Evolutionary conservation across 2,888 invertebrate species (phyloP).

Genomic region (Cordilura impudica): DNA sequence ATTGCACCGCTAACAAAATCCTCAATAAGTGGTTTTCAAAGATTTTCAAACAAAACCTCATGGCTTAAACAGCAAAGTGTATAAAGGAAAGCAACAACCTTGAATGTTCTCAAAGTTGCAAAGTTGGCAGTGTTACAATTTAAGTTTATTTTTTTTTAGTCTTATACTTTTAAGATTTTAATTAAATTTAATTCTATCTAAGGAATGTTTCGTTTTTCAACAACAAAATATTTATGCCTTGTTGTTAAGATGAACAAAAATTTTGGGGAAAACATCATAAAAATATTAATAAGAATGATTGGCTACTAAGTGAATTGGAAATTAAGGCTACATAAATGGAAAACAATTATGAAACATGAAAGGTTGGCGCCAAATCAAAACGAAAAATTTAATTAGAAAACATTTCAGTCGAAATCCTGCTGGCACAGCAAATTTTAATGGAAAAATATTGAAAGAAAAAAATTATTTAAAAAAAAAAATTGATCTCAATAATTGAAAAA

Average conservation of each 20-base stretch:
- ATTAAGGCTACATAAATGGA: not conserved
- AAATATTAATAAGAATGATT: not conserved
- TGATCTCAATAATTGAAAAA: too few relatives aligned
- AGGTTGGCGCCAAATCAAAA: too few relatives aligned
- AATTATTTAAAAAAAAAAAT: too few relatives aligned
- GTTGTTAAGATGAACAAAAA: not conserved
- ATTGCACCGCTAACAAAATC: constrained; percentile 4
- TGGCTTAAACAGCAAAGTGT: not conserved
- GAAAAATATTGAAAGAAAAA: too few relatives aligned
- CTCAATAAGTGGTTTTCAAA: not conserved
- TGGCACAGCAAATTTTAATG: too few relatives aligned
- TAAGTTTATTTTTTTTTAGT: too few relatives aligned
- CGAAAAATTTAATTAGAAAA: too few relatives aligned
- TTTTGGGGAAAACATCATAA: not conserved
- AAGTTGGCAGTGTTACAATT: too few relatives aligned
- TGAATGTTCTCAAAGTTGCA: too few relatives aligned
- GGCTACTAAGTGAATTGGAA: not conserved
- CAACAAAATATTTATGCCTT: not conserved
- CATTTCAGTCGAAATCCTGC: too few relatives aligned
- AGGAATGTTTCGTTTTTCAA: not conserved
- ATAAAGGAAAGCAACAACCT: not conserved
- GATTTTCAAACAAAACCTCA: not conserved
- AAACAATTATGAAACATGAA: too few relatives aligned
- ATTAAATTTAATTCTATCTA: constrained; percentile 48
- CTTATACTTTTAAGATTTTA: constrained; percentile 40